Percentiles rank a stretch among this genome's conserved stretches.
phyloP scores from a whole-genome alignment of 2,888 invertebrate genomes.

The Disparrhopalites patrizii region DNA sequence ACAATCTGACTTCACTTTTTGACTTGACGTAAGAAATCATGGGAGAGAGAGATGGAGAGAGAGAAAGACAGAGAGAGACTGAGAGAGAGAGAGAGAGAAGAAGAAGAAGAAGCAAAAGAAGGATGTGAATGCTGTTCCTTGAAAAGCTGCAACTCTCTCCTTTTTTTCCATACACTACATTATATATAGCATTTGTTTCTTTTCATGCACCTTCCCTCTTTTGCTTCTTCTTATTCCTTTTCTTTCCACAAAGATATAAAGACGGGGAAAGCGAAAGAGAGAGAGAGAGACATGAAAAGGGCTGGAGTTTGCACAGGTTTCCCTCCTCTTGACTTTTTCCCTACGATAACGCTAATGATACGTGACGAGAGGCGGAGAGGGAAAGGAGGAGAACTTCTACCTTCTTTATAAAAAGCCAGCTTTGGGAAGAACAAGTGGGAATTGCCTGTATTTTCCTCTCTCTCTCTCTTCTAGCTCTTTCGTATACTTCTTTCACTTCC shows the following conservation, averaged over 20 bases:
- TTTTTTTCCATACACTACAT: background rate
- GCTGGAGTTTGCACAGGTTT: background rate
- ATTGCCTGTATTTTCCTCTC: no score
- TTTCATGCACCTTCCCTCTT: background rate
- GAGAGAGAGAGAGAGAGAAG: background rate
- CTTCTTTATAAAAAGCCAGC: background rate
- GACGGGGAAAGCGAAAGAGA: no score
- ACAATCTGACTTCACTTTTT: constrained; percentile 24
- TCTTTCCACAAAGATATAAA: background rate
- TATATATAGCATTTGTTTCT: background rate
- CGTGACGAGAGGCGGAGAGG: constrained; percentile 18
- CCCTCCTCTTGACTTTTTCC: background rate
- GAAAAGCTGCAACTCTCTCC: background rate
- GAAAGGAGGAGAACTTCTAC: background rate
- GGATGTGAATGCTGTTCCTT: no score
- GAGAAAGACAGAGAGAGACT: background rate
- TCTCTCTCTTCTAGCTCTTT: no score
- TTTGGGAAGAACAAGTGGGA: no score
- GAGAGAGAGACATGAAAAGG: no score
- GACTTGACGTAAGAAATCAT: background rate
- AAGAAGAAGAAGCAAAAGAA: no score
- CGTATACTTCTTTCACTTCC: no score
- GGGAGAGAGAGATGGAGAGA: background rate
- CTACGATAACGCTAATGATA: constrained; percentile 23
- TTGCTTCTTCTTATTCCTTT: background rate